Base-by-base conservation (phyloP, 2,113 vertebrate species). In the Dendropsophus ebraccatus region DNA sequence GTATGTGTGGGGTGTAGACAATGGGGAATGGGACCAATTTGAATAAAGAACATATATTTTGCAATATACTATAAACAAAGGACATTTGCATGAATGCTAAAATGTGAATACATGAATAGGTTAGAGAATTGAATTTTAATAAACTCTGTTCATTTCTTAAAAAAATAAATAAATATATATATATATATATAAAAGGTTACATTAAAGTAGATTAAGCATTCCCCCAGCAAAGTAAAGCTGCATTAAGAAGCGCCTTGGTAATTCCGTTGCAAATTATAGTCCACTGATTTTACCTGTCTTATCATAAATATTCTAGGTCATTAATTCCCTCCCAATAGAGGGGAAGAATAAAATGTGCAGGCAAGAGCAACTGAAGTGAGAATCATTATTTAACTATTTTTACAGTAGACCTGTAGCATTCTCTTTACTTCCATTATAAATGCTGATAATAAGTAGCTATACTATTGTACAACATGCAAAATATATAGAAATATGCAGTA, bases 241-340 rank as follows among this genome's bases (percentile, higher is more conserved):
- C 30, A 21, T 69, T 69, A 28, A 0, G 6, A 76, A 28, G 14
- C 19, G 30, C 28, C 19, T 54, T 77, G 13, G 75, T 35, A 77
- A 54, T 77, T 21, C 50, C 23, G 14, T 56, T 54, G 49, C 45
- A 77, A 77, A 77, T 54, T 77, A 77, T 35, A 77, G n/a, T 30
- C n/a, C 7, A 76, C 4, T 28, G 74, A 32, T 77, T 77, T 77
- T 77, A 77, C 45, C 47, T 77, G 5, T 54, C 13, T 30, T 32
- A 16, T 52, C 25, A 32, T 52, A 50, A 76, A 76, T 50, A 28
- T 52, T 11, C 25, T 52, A 77, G 50, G 47, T 54, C 50, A 52
- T 52, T 52, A 10, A 52, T 32, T 77, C 32, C 67, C 19, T 70
- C 35, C 67, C 67, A 70, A 41, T 70, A 17, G 19, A 70, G 67